These are phyloP conservation scores for Drosophila trapezifrons DNA, from an alignment of 1,140 invertebrate species.

Conservation along the genomic window DNA sequence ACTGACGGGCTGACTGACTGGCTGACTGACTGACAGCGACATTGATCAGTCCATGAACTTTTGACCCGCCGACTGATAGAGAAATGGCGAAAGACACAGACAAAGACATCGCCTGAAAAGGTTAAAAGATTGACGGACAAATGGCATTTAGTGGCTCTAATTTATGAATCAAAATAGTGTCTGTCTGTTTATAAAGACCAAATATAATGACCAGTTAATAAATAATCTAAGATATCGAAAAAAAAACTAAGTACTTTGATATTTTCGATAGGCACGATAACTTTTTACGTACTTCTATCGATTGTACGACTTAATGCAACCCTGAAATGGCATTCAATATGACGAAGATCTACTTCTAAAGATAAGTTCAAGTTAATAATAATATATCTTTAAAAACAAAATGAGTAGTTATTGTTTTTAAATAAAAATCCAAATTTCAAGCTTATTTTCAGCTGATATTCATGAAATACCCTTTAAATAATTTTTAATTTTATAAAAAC, in stretches of 20 bases:
- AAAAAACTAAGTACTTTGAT: neutral
- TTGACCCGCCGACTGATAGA: conserved; percentile 2
- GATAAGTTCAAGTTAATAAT: too few relatives aligned
- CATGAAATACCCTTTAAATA: too few relatives aligned
- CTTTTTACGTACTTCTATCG: too few relatives aligned
- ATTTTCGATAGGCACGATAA: neutral
- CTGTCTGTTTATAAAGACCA: too few relatives aligned
- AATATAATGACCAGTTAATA: neutral
- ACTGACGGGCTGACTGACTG: neutral
- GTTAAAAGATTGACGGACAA: neutral
- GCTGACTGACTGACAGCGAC: conserved; percentile 26
- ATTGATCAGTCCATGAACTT: conserved; percentile 42
- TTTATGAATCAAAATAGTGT: neutral
- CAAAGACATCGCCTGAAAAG: neutral
- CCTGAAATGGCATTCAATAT: too few relatives aligned
- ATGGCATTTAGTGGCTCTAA: neutral
- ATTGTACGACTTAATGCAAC: too few relatives aligned
- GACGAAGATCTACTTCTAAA: too few relatives aligned
- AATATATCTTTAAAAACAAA: too few relatives aligned
- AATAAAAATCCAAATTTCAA: too few relatives aligned
- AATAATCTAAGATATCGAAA: neutral
- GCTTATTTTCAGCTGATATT: too few relatives aligned
- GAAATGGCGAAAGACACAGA: neutral
- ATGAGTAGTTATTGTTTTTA: too few relatives aligned
- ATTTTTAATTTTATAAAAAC: too few relatives aligned